Evolutionary conservation across 2,113 vertebrate genomes (phyloP), one percentile per base, ranked within the genome.

Genomic region (Malurus elegans): DNA sequence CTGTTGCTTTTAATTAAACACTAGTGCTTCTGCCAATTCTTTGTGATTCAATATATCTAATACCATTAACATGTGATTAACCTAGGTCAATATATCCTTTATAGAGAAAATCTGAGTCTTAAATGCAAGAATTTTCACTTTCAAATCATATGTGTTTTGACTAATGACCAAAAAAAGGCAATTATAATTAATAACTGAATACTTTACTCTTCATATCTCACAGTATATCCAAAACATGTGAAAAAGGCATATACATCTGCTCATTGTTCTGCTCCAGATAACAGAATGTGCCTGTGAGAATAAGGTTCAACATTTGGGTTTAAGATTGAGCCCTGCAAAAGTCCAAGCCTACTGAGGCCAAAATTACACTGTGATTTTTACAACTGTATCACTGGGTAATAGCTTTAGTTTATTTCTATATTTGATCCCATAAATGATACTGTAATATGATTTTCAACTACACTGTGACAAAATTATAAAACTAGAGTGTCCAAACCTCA

Each of bases 61-160:
- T 92, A 80, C 51, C 58, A 97, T 96, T 95, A 92, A 90, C 86
- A 76, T 94, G 94, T 95, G 71, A 95, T 96, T 95, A 95, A 93
- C 96, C 91, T 90, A 53, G 86, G 94, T 91, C 93, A 95, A 57
- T 57, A 48, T 58, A 89, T 57, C 56, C 73, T 95, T 88, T 76
- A 89, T 88, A 80, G 70, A 85, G 56, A 95, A 88, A 91, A 79
- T 74, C 51, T 44, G 53, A 87, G 19, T 48, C 84, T 87, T 75
- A 88, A 90, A 79, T 61, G 57, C 60, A 87, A 85, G 36, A 88
- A 73, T 53, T 90, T 88, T 86, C 80, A 38, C 66, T 91, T 87
- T 91, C 79, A 84, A 62, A 56, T 79, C 8, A 12, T 45, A 79
- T 34, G 15, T 91, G 26, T 66, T 91, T 60, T 51, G 20, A 44